Base-by-base conservation (phyloP, 2,113 vertebrate genomes). In the Trichechus manatus region DNA sequence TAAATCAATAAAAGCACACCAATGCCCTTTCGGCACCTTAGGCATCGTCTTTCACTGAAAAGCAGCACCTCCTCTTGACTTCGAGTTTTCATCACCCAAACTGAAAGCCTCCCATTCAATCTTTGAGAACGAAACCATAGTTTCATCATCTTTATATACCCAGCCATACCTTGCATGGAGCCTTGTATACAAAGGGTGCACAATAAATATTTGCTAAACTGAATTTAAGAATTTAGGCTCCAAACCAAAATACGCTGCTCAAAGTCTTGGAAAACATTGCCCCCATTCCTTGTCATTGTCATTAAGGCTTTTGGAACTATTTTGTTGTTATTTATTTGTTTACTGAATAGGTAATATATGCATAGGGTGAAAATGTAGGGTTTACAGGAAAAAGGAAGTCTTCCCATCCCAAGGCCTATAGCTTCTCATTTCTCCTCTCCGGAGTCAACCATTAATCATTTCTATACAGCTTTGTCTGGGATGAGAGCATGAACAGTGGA, bases 231-330 rank as follows among this genome's bases (percentile, higher is more conserved):
- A 31, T 39, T 89, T 75, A 63, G n/a, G 53, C 36, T 90, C 59
- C n/a, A 87, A 68, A 81, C 31, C 50, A n/a, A 90, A 81, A 82
- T 27, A 77, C 68, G 50, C 74, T 92, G 39, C 74, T 70, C 89
- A 27, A 81, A 85, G 29, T 63, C 89, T 81, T 86, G 33, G 59
- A 85, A 88, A 89, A 61, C 20, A 50, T 1, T 36, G 36, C 25
- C 19, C 39, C 9, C 70, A 39, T 88, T 94, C 66, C 33, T 27
- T 63, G 9, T 85, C 39, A 50, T 75, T 89, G 74, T 25, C 27
- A 36, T 66, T 59, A 47, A 64, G 66, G 22, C 5, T 66, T 92
- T 89, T 42, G 75, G 47, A 92, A 66, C 23, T 53, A 59, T 66
- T 74, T 39, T 17, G 59, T 89, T 42, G 15, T 61, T 50, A 50